Evolutionary conservation across 2,113 vertebrate species (phyloP).

Genomic region (Tetrao urogallus): DNA sequence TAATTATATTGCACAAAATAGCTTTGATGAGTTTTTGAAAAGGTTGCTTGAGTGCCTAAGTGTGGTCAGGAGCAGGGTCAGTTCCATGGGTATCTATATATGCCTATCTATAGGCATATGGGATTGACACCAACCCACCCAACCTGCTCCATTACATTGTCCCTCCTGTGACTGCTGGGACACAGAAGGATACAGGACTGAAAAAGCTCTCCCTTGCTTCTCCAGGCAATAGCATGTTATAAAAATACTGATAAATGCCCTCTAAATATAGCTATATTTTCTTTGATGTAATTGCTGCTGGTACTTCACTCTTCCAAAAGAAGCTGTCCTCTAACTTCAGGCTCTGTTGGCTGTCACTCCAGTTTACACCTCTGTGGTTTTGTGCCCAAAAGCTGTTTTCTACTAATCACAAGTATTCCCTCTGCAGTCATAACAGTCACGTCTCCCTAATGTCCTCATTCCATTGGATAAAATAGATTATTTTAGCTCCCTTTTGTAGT

Average conservation of each 20-base stretch:
- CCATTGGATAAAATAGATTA: background rate
- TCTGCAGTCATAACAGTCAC: background rate
- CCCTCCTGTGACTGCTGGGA: background rate
- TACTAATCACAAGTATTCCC: background rate
- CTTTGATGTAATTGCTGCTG: background rate
- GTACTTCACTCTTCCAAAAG: background rate
- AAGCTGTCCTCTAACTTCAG: background rate
- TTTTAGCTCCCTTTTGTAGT: background rate
- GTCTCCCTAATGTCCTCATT: background rate
- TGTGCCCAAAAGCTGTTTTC: background rate
- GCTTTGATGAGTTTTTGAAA: background rate
- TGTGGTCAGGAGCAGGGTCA: background rate
- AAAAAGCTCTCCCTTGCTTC: background rate
- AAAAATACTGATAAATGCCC: background rate
- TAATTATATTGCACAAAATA: background rate
- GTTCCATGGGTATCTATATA: background rate
- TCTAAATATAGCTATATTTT: background rate
- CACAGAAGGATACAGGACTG: fast-evolving
- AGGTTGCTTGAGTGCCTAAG: background rate
- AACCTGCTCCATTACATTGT: background rate
- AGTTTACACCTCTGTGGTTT: background rate
- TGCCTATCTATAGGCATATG: background rate
- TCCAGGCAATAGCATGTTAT: background rate
- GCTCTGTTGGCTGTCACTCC: background rate
- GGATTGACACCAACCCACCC: background rate